Percentiles rank a stretch among this genome's conserved stretches.
Evolutionary conservation across 2,888 invertebrate genomes (phyloP).

Genomic region (Eurois occulta): DNA sequence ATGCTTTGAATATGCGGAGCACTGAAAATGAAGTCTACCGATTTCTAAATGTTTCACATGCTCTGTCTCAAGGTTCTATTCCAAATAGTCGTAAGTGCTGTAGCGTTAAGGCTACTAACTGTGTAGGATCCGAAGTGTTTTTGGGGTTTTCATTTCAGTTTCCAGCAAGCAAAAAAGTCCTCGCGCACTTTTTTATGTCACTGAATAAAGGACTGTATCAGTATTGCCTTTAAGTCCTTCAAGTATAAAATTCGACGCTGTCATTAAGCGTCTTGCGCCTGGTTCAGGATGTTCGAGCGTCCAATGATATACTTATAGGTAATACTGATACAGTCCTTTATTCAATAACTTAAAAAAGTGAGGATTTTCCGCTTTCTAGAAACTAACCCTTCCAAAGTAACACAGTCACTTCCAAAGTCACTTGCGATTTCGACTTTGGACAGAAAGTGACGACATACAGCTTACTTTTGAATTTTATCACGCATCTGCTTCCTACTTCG

Average conservation of each 20-base stretch:
- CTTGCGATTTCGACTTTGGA: background rate
- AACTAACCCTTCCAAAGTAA: background rate
- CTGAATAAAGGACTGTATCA: too few species aligned
- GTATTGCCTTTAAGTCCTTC: too few species aligned
- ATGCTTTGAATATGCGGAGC: background rate
- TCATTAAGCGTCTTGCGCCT: too few species aligned
- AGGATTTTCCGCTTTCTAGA: background rate
- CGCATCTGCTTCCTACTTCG: background rate
- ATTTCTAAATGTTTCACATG: constrained; percentile 5
- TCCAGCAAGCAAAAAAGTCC: background rate
- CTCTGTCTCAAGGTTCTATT: background rate
- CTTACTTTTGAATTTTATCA: background rate
- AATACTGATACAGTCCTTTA: background rate
- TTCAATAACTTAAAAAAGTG: too few species aligned
- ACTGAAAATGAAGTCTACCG: background rate
- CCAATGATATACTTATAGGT: too few species aligned
- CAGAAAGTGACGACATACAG: background rate
- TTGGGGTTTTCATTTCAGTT: background rate
- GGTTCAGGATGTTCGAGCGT: too few species aligned
- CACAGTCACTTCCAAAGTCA: background rate
- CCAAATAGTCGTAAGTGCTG: background rate
- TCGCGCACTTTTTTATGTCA: background rate
- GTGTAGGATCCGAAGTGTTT: background rate
- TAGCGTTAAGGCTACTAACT: background rate
- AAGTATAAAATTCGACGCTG: too few species aligned